Evolutionary conservation across 2,888 invertebrate species (phyloP).

Genomic region (Tetanocera ferruginea): DNA sequence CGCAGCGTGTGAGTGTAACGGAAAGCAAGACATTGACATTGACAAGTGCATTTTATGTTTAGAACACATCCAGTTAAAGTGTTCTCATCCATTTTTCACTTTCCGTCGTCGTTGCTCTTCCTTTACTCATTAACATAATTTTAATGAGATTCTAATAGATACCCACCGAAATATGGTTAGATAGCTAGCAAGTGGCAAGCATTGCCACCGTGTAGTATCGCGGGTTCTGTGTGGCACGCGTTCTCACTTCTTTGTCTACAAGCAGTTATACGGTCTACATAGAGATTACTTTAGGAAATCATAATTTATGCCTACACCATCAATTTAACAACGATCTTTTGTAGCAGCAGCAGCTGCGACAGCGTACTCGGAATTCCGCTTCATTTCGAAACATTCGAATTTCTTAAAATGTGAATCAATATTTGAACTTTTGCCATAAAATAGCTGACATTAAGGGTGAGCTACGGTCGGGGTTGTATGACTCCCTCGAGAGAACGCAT

Average conservation of each 20-base stretch:
- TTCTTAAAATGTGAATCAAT: conserved; percentile 12
- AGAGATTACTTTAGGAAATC: conserved; percentile 37
- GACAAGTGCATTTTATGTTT: conserved; percentile 57
- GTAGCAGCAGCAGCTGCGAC: not conserved
- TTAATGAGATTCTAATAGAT: conserved; percentile 67
- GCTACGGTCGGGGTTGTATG: conserved; percentile 14
- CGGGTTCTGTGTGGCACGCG: conserved; percentile 56
- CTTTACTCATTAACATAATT: conserved; percentile 61
- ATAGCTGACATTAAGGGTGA: not conserved
- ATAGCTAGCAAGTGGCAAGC: conserved; percentile 5
- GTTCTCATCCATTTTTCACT: not conserved
- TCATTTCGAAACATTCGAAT: not conserved
- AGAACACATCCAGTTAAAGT: not conserved
- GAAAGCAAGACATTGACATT: conserved; percentile 53
- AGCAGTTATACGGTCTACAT: not conserved
- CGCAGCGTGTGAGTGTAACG: not conserved
- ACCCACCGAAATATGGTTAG: conserved; percentile 41
- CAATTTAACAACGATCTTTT: conserved; percentile 53
- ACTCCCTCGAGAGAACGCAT: not conserved
- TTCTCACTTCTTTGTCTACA: conserved; percentile 41
- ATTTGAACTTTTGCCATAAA: conserved; percentile 33
- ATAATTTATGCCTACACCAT: conserved; percentile 59
- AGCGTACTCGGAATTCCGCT: conserved; percentile 13
- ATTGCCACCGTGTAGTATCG: not conserved
- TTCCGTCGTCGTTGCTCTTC: not conserved